phyloP scores from a whole-genome alignment of 2,888 invertebrate species.

The Isotomurus palustris region DNA sequence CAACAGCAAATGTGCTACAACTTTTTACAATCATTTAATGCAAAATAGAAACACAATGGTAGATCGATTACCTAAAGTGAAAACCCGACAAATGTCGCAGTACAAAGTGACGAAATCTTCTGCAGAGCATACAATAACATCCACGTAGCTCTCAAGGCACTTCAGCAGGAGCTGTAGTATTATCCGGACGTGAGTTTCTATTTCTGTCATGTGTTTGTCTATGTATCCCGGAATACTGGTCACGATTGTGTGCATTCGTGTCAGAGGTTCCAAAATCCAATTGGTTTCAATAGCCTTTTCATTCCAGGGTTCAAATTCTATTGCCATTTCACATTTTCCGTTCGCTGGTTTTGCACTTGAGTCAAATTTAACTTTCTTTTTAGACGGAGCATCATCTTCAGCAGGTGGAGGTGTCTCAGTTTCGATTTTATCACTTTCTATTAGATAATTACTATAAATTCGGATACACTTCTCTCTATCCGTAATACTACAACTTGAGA shows the following conservation, averaged over 20 bases:
- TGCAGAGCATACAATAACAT: slow-evolving; percentile 17
- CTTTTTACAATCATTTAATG: neutral
- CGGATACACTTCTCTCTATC: slow-evolving; percentile 14
- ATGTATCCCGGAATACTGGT: slow-evolving; percentile 11
- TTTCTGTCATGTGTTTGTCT: slow-evolving; percentile 10
- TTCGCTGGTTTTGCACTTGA: slow-evolving; percentile 16
- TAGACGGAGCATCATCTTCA: neutral
- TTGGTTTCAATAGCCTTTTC: slow-evolving; percentile 12
- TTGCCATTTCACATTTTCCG: neutral
- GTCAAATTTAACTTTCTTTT: slow-evolving; percentile 19
- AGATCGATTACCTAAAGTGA: slow-evolving; percentile 21
- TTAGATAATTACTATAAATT: slow-evolving; percentile 1
- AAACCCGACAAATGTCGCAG: slow-evolving; percentile 23
- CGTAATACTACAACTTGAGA: slow-evolving; percentile 13
- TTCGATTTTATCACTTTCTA: neutral
- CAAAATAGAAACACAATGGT: neutral
- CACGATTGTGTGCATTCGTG: slow-evolving; percentile 20
- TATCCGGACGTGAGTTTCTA: slow-evolving; percentile 22
- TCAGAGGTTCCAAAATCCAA: slow-evolving; percentile 33
- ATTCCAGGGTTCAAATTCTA: slow-evolving; percentile 18
- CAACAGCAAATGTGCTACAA: neutral
- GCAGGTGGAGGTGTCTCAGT: neutral
- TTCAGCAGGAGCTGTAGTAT: slow-evolving; percentile 20
- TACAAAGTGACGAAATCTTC: slow-evolving; percentile 28
- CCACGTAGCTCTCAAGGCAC: slow-evolving; percentile 15